Base-by-base conservation (phyloP, 2,797 vertebrate genomes). In the Percopsis omiscomaycus region DNA sequence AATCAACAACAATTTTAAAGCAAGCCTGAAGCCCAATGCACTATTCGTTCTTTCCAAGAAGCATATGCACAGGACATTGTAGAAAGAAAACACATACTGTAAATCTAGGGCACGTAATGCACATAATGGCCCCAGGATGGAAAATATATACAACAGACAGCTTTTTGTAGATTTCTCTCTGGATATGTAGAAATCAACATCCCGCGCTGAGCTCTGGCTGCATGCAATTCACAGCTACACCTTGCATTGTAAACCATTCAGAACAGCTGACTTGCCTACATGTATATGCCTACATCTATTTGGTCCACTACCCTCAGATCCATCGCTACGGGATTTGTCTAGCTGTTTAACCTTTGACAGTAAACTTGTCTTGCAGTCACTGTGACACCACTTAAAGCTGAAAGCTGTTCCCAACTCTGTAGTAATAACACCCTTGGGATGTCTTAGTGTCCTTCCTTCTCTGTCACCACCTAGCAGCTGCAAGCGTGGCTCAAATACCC, bases 391-490 rank as follows among this genome's bases (percentile, higher is more conserved):
- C 80, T 73, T 74, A 80, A 73, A 75, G 77, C 76, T 65, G 68
- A 85, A 85, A 89, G 87, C 65, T 77, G 84, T 82, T 75, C 80
- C 79, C 75, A 75, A 65, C 73, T 82, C 71, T 42, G 67, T 79
- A 56, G 75, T 88, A 86, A 91, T 86, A 91, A 86, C 85, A 87
- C 88, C 86, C 86, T 62, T 5, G 68, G 84, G 88, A 84, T 85
- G 83, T 86, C 83, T 89, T 89, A 83, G 77, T 83, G 58, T 86
- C 85, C 86, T 88, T 86, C 78, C 82, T 83, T 85, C 80, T 91
- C 86, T 85, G 82, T 92, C 89, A 90, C 84, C 86, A 82, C 79
- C 70, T 74, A 66, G 80, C 89, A 92, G 87, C 89, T 92, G 89
- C 87, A 87, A 83, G 79, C 63, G 1, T 1, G n/a, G 78, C 84